Evolutionary conservation across 2,888 invertebrate species (phyloP), one percentile per base, ranked within the genome.

Genomic region (Atherix ibis): DNA sequence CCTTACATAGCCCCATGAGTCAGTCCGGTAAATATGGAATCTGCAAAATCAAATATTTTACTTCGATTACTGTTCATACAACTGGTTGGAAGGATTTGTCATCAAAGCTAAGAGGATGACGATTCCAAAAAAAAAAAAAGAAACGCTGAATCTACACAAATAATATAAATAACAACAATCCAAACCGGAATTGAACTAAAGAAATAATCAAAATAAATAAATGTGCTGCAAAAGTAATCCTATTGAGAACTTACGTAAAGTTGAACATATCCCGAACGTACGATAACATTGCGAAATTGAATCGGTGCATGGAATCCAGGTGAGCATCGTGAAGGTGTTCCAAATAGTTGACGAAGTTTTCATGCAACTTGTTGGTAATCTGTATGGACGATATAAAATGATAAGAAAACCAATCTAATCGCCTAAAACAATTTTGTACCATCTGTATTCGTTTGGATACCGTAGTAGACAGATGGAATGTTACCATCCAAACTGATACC

Each of bases 191-290:
- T 19, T 19, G 19, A 19, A 9, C n/a, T n/a, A n/a, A n/a, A n/a
- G n/a, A n/a, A n/a, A n/a, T n/a, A n/a, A n/a, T n/a, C n/a, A n/a
- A n/a, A n/a, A n/a, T n/a, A n/a, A n/a, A n/a, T n/a, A n/a, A n/a
- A n/a, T n/a, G n/a, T n/a, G n/a, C n/a, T n/a, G n/a, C n/a, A n/a
- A n/a, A n/a, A n/a, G n/a, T n/a, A n/a, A n/a, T n/a, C n/a, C n/a
- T n/a, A n/a, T n/a, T n/a, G n/a, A n/a, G n/a, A n/a, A n/a, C 63
- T 64, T 57, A 75, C 76, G 68, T 71, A 50, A 76, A 71, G 57
- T 76, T 76, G 48, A 66, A 76, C 56, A 75, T 67, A 43, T 76
- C 71, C 41, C 63, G 53, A 37, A 77, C 65, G 48, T 71, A 67
- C 40, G 69, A 49, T 9, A 73, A 52, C 4, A 70, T 62, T 38